phyloP scores from a whole-genome alignment of 1,140 invertebrate species.

The Cyclargus thomasi region DNA sequence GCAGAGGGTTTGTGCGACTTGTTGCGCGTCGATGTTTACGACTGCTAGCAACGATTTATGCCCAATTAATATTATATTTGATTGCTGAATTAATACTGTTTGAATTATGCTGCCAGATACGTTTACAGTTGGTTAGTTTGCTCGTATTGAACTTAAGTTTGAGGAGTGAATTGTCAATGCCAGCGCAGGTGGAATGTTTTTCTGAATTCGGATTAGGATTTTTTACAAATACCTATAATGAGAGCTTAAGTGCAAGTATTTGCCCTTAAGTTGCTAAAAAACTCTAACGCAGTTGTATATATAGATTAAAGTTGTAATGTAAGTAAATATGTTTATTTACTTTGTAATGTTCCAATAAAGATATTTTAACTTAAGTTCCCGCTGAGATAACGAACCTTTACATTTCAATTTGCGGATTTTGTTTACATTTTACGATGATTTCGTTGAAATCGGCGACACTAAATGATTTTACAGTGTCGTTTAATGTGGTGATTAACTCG shows the following conservation, averaged over 20 bases:
- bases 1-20: conserved; percentile 34
- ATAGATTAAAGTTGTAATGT: no score
- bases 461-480: neutral
- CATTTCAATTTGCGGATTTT: neutral
- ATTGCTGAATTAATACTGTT: conserved; percentile 6
- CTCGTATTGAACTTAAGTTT: no score
- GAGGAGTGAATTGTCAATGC: no score
- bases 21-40: conserved; percentile 54
- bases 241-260: no score
- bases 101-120: conserved; percentile 11
- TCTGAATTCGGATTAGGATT: no score
- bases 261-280: no score
- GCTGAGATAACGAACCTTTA: neutral
- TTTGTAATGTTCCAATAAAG: no score
- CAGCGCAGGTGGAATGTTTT: no score
- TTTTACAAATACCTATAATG: no score
- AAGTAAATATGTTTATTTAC: no score
- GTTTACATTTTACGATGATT: conserved; percentile 1
- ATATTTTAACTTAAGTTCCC: neutral
- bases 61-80: conserved; percentile 1
- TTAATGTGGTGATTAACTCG: conserved; percentile 8
- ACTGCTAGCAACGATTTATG: conserved; percentile 15
- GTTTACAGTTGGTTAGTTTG: no score
- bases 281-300: no score
- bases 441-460: neutral